Percentiles rank a stretch among this genome's conserved stretches.
phyloP scores from a whole-genome alignment of 2,888 invertebrate genomes.

The Nymphalis polychloros region DNA sequence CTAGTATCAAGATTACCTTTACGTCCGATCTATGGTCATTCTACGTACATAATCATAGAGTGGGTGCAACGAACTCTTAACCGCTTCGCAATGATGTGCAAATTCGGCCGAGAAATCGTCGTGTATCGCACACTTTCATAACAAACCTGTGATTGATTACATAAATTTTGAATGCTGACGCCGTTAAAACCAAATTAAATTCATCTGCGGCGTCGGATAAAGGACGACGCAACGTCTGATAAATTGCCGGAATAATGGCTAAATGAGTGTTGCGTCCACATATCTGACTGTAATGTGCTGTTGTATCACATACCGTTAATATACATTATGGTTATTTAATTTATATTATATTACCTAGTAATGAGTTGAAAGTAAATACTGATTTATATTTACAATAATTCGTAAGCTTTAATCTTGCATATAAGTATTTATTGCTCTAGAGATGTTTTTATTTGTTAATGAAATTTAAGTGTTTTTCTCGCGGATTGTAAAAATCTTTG shows the following conservation, averaged over 20 bases:
- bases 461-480: too few species aligned
- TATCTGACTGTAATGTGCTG: conserved; percentile 45
- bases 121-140: conserved; percentile 78
- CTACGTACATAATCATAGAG: conserved; percentile 40
- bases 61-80: conserved; percentile 54
- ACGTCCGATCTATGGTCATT: conserved; percentile 17
- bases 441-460: too few species aligned
- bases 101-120: conserved; percentile 74
- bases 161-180: conserved; percentile 76
- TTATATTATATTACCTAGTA: conserved; percentile 49
- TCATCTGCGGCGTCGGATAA: conserved; percentile 73
- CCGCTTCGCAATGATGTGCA: conserved; percentile 71
- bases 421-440: too few species aligned
- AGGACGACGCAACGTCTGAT: conserved; percentile 72
- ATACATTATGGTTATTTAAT: conserved; percentile 48
- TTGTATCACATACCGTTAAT: conserved; percentile 42
- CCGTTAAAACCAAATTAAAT: conserved; percentile 78
- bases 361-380: conserved; percentile 30
- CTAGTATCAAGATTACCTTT: conserved; percentile 15
- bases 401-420: too few species aligned
- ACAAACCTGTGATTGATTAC: conserved; percentile 79
- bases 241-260: conserved; percentile 75
- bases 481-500: too few species aligned
- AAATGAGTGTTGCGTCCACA: conserved; percentile 63
- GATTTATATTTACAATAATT: conserved; percentile 14